A percentile compares a stretch with the other conserved stretches of the same genome.
Evolutionary conservation across 2,113 vertebrate species (phyloP).

Genomic region (human (Homo sapiens)): GRCh38 chr5:123713001-123713500

Average conservation of each 20-base stretch:
- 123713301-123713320: neutral
- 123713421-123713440: neutral
- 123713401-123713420: neutral
- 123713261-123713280: neutral
- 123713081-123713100: neutral
- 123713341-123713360: neutral
- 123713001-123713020: neutral
- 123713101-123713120: neutral
- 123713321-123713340: neutral
- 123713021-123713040: neutral
- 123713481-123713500: neutral
- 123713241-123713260: neutral
- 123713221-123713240: neutral
- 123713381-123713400: neutral
- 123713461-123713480: neutral
- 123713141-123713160: neutral
- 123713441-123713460: neutral
- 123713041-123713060: neutral
- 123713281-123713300: neutral
- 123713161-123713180: neutral
- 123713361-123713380: neutral
- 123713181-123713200: neutral
- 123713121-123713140: neutral
- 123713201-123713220: neutral
- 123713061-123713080: neutral